phyloP scores from a whole-genome alignment of 2,888 invertebrate species.

The Drosophila paramelanica region DNA sequence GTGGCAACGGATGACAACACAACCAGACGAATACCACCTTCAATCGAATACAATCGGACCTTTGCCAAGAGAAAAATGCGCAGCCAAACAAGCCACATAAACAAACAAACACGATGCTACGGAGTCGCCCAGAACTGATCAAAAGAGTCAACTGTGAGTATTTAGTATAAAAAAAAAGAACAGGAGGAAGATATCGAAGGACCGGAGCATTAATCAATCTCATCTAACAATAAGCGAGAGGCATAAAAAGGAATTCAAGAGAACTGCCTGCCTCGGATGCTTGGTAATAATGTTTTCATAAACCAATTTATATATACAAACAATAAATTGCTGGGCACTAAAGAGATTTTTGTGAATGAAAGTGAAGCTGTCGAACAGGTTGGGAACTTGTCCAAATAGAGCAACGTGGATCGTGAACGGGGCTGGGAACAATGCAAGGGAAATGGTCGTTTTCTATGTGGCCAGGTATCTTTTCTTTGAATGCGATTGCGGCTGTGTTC shows the following conservation, averaged over 20 bases:
- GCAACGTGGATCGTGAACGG: conserved; percentile 2
- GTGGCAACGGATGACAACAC: conserved; percentile 25
- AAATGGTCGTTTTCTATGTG: conserved; percentile 36
- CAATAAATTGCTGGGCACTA: conserved; percentile 54
- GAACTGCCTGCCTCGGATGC: conserved; percentile 45
- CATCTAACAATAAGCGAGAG: conserved; percentile 53
- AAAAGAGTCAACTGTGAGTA: conserved; percentile 48
- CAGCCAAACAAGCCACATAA: conserved; percentile 54
- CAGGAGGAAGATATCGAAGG: conserved; percentile 15
- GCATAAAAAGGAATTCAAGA: conserved; percentile 52
- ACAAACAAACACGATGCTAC: conserved; percentile 34
- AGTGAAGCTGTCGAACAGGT: conserved; percentile 63
- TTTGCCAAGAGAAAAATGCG: conserved; percentile 18
- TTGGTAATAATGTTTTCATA: conserved; percentile 66
- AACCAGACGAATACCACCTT: conserved; percentile 15
- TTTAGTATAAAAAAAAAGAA: conserved; percentile 27
- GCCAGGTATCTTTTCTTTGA: conserved; percentile 38
- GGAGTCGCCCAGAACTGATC: conserved; percentile 14
- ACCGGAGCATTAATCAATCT: conserved; percentile 68
- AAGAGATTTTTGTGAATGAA: conserved; percentile 62
- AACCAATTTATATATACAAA: conserved; percentile 64
- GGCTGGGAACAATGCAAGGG: conserved; percentile 42
- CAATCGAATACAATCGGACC: not conserved
- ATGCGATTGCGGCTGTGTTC: conserved; percentile 32
- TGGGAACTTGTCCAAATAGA: conserved; percentile 21